A percentile compares a stretch with the other conserved stretches of the same genome.
Conservation (phyloP, 2,797 vertebrate genomes). For the Tiaroga cobitis region DNA sequence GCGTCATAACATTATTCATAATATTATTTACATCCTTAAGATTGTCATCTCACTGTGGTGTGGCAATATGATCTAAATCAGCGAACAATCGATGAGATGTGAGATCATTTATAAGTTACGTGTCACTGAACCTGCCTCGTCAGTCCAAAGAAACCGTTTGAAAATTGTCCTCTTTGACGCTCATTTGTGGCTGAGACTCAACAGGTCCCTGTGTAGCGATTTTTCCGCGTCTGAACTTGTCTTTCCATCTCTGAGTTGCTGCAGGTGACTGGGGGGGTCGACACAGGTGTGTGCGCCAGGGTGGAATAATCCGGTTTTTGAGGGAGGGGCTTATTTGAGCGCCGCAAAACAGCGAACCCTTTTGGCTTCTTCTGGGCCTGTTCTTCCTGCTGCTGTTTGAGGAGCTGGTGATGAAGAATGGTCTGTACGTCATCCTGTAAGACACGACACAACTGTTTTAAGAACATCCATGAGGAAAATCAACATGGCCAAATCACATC, state of each 20-base stretch:
- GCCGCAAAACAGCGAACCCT: constrained; percentile 67
- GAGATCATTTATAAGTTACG: not conserved
- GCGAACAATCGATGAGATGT: not conserved
- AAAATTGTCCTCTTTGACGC: constrained; percentile 62
- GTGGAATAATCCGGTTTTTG: constrained; percentile 59
- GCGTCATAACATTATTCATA: not conserved
- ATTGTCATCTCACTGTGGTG: not conserved
- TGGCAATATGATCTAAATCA: not conserved
- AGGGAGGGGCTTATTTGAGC: constrained; percentile 56
- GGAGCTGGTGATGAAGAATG: constrained; percentile 79
- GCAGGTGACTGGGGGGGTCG: constrained; percentile 5
- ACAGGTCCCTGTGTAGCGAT: not conserved
- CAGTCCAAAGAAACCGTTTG: constrained; percentile 74
- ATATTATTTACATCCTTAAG: constrained; percentile 11
- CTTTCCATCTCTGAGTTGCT: constrained; percentile 70
- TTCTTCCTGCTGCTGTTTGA: constrained; percentile 76
- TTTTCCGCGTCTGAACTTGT: constrained; percentile 70
- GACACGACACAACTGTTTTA: constrained; percentile 23
- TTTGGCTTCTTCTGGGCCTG: constrained; percentile 71
- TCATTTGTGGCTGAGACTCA: constrained; percentile 35
- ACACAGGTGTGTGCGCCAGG: not conserved
- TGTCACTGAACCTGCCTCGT: constrained; percentile 26
- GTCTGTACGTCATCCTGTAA: constrained; percentile 83
- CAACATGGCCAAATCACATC: not conserved
- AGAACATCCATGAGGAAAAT: not conserved